phyloP scores from a whole-genome alignment of 2,797 vertebrate genomes.

The Vespertilio murinus region DNA sequence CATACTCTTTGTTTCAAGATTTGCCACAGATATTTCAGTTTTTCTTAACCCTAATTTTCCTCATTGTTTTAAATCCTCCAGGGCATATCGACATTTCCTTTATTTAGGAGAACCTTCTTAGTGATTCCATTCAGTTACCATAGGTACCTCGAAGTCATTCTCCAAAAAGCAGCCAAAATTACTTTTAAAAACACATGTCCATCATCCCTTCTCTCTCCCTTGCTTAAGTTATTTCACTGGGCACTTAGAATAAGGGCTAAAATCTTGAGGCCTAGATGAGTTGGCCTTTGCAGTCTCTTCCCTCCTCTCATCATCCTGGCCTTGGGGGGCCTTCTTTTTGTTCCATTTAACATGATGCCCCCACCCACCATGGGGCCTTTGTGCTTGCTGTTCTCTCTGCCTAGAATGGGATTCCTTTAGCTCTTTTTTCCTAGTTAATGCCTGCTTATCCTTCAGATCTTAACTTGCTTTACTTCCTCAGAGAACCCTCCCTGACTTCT shows the following conservation, averaged over 20 bases:
- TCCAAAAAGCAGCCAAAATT: neutral
- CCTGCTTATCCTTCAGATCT: neutral
- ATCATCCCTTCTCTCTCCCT: neutral
- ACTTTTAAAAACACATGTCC: neutral
- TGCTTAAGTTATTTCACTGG: neutral
- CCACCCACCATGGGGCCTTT: neutral
- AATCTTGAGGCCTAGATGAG: neutral
- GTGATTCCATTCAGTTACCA: neutral
- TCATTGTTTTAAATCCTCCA: neutral
- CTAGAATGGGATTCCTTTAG: neutral
- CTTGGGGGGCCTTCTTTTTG: neutral
- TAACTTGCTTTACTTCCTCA: neutral
- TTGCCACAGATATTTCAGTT: neutral
- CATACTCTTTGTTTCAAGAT: neutral
- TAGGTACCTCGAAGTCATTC: neutral
- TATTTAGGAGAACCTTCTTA: neutral
- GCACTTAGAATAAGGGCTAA: neutral
- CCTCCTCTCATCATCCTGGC: neutral
- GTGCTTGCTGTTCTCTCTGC: neutral
- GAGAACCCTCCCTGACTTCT: neutral
- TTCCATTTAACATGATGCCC: neutral
- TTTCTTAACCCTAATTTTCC: neutral
- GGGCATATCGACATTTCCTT: neutral
- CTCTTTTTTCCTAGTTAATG: neutral
- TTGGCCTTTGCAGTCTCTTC: neutral